Evolutionary conservation across 53 echinoderm and acorn worm genomes (phyloP).

Genomic region (Paelopatides confundens): DNA sequence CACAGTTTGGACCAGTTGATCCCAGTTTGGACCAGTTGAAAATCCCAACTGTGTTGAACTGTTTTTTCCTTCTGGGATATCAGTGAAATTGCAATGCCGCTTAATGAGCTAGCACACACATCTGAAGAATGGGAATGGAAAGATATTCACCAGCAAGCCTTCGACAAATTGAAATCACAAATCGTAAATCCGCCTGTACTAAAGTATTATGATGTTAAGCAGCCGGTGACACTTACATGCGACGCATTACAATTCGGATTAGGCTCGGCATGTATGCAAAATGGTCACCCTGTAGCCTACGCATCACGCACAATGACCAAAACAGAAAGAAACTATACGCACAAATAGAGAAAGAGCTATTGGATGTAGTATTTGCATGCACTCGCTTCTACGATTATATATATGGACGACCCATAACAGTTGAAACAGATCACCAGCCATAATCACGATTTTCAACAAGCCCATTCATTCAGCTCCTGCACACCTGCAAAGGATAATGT

Average conservation of each 20-base stretch:
- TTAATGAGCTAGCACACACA: conserved; percentile 1
- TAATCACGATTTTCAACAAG: conserved; percentile 39
- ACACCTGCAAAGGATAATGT: conserved; percentile 49
- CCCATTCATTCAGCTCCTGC: conserved; percentile 53
- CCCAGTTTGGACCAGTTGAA: too few relatives aligned
- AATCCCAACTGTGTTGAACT: too few relatives aligned
- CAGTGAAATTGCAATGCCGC: conserved; percentile 3
- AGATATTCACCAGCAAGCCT: neutral
- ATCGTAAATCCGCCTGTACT: neutral
- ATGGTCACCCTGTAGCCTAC: conserved; percentile 25
- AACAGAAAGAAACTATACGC: conserved; percentile 7
- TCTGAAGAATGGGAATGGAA: neutral
- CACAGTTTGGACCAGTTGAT: too few relatives aligned
- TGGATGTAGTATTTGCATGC: conserved; percentile 24
- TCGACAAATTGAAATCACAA: neutral
- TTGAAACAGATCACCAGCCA: conserved; percentile 45
- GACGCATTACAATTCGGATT: conserved; percentile 41
- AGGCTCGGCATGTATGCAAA: conserved; percentile 44
- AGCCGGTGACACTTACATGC: conserved; percentile 31
- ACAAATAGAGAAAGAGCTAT: conserved; percentile 18
- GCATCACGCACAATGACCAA: conserved; percentile 31
- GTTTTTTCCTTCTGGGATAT: too few relatives aligned
- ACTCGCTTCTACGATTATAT: conserved; percentile 27
- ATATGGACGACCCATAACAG: conserved; percentile 15
- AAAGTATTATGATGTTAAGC: neutral